Base-by-base conservation (phyloP, 2,113 vertebrate genomes). In the Tyto alba region DNA sequence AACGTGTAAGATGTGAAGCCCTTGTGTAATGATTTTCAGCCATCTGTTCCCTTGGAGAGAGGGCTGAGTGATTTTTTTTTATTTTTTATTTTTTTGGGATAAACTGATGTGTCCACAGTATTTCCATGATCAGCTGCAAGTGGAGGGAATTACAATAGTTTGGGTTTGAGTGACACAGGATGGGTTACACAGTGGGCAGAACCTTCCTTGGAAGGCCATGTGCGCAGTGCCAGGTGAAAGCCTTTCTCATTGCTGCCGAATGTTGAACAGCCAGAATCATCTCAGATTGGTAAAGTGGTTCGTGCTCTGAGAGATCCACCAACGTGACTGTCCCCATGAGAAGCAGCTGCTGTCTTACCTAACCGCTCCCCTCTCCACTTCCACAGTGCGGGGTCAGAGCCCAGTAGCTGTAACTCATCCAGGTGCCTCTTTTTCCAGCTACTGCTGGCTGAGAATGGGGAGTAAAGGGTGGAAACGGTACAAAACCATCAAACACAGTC, bases 301-400 rank as follows among this genome's bases (percentile, higher is more conserved):
- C 14, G 3, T 26, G 27, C 12, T 43, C 52, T 40, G 26, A 43
- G 18, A 68, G 40, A 12, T 20, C 10, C 12, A 3, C n/a, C 5
- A 5, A 14, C 16, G 11, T 34, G 41, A 40, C 18, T 41, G 14
- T 53, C 41, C 55, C 25, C 3, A 0, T 18, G 10, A 9, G 16
- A 47, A 43, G 41, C 40, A 64, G 50, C 76, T 53, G 32, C 34
- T 4, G 0, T 6, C 8, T 8, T 23, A 15, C 14, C 55, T 2
- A 9, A 34, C 45, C 40, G 19, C 38, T 60, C 40, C 55, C 38
- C 11, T 34, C 3, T 26, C 41, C 40, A 2, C 30, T 11, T 25
- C 11, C 17, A 1, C 17, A 4, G 4, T 2, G 11, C 25, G n/a
- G 1, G 25, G 16, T 22, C 2, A 3, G 14, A 8, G 6, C n/a